phyloP scores from a whole-genome alignment of 2,113 vertebrate species.

The Microtus richardsoni region DNA sequence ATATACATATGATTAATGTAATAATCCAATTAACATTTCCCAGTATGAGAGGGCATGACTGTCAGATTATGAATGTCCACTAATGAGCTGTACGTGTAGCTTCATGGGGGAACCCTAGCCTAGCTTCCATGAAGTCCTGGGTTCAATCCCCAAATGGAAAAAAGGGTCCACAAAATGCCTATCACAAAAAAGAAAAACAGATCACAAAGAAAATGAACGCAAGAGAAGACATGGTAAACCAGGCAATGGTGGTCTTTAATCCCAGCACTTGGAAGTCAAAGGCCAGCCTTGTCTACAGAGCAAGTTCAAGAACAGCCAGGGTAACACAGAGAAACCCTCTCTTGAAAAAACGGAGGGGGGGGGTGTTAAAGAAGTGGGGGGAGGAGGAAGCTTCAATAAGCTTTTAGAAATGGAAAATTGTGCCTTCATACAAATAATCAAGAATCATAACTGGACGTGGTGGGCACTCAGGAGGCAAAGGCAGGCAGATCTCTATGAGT shows the following conservation, averaged over 20 bases:
- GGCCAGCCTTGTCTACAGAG: too few species aligned
- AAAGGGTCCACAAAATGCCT: neutral
- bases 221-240: neutral
- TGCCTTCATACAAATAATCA: neutral
- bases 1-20: neutral
- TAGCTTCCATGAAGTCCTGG: neutral
- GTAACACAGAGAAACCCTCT: too few species aligned
- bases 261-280: too few species aligned
- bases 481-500: neutral
- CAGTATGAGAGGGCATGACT: neutral
- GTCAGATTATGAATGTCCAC: neutral
- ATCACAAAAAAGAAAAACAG: neutral
- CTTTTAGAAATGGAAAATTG: neutral
- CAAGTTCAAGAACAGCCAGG: too few species aligned
- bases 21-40: neutral
- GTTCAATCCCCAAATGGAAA: neutral
- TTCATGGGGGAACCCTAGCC: neutral
- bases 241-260: too few species aligned
- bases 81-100: neutral
- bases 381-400: neutral
- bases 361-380: too few species aligned
- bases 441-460: neutral
- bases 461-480: neutral
- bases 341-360: too few species aligned
- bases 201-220: neutral